Evolutionary conservation across 30 jellyfish, hydroid and myxozoan genomes (phyloP), one percentile per base, ranked within the genome.

Genomic region (Pseudorhiza aurosa): DNA sequence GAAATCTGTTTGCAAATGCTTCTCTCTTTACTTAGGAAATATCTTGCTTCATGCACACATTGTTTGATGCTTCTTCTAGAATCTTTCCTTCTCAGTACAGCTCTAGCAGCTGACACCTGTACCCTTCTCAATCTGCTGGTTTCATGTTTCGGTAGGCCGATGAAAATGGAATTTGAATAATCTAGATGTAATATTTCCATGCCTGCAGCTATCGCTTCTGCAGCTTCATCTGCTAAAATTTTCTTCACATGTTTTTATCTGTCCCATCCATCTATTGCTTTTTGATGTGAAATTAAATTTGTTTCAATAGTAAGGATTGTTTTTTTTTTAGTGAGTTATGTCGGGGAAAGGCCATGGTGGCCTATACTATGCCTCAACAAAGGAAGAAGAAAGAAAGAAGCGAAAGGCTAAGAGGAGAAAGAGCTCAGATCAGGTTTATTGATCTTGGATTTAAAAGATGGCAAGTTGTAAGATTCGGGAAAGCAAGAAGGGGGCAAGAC

Each of bases 31-130:
- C 68, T 53, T 21, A 8, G 27, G 68, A 68, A 68, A 68, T 68
- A 68, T 68, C 82, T 27, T 37, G 69, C 43, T 68, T 68, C 82
- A 44, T 68, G 82, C 43, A 68, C 43, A 44, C 43, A 4, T 44
- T 68, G 82, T 68, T 68, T 37, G 67, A 44, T 72, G 86, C 75
- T 33, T 31, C 83, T 69, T 32, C 36, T 25, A 42, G 40, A 10
- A 24, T 46, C 69, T 69, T 44, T 47, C 71, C 28, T 69, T 24
- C 69, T 50, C 14, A 44, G 70, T 26, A 69, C 69, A 47, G 83
- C 46, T 47, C 69, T 69, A 37, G 83, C 72, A 25, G 83, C 71
- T 47, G 37, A 42, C 68, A 42, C 69, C 75, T 69, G 83, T 24
- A 69, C 83, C 44, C 83, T 69, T 69, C 44, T 40, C 74, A 69